phyloP scores from a whole-genome alignment of 2,888 invertebrate species.

The Drosophila demipolita region DNA sequence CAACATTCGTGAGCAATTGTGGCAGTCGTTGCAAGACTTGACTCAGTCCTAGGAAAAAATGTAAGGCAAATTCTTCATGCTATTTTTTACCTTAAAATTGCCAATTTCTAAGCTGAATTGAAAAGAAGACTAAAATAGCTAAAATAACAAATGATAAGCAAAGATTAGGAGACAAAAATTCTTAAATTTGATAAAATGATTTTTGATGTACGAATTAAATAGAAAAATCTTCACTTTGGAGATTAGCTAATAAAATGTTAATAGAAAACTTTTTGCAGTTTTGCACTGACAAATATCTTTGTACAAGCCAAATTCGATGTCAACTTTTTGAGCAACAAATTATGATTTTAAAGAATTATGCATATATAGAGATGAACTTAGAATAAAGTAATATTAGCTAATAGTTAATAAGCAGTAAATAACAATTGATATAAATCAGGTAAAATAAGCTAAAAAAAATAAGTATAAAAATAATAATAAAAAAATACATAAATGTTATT shows the following conservation, averaged over 20 bases:
- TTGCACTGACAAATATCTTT: not conserved
- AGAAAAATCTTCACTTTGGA: not conserved
- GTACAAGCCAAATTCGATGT: not conserved
- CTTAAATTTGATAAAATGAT: not conserved
- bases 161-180: not conserved
- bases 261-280: not conserved
- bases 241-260: not conserved
- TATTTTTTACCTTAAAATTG: not conserved
- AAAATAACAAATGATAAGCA: not conserved
- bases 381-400: not conserved
- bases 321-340: not conserved
- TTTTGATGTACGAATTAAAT: not conserved
- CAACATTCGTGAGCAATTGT: constrained; percentile 1
- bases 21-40: not conserved
- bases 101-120: not conserved
- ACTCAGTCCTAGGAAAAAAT: not conserved
- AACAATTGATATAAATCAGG: too few relatives aligned
- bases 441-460: not conserved
- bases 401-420: not conserved
- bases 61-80: not conserved
- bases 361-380: not conserved
- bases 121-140: too few relatives aligned
- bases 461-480: not conserved
- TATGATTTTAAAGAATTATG: not conserved
- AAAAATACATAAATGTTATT: not conserved